Conservation (phyloP, 2,888 invertebrate genomes). For the Calliopum simillimum region DNA sequence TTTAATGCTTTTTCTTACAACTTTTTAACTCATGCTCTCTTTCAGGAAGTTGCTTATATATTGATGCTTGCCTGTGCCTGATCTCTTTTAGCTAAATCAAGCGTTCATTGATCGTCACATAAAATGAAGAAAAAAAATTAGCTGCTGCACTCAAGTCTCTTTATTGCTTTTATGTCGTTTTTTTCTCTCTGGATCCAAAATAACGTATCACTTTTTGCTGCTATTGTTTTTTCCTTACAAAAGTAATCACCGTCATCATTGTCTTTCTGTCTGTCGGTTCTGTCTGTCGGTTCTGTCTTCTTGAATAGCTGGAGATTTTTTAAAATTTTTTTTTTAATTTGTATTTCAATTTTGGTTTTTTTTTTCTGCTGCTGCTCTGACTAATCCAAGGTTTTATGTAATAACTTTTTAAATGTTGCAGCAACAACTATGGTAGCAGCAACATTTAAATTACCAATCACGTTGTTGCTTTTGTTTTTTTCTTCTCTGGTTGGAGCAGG, state of each 20-base stretch:
- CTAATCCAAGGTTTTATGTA: slow-evolving; percentile 34
- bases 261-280: not conserved
- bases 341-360: not conserved
- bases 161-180: slow-evolving; percentile 3
- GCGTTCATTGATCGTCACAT: slow-evolving; percentile 23
- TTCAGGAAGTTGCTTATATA: not conserved
- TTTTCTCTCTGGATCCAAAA: not conserved
- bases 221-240: too few relatives aligned
- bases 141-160: slow-evolving; percentile 18
- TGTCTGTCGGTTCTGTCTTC: not conserved
- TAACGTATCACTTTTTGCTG: not conserved
- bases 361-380: not conserved
- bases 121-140: slow-evolving; percentile 17
- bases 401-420: slow-evolving; percentile 24
- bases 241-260: not conserved
- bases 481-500: not conserved
- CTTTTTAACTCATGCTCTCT: too few relatives aligned
- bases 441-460: slow-evolving; percentile 1
- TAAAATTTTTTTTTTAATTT: not conserved
- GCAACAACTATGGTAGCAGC: slow-evolving; percentile 1
- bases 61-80: slow-evolving; percentile 1
- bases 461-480: slow-evolving; percentile 1
- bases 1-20: too few relatives aligned
- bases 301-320: not conserved
- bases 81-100: slow-evolving; percentile 12